Base-by-base conservation (phyloP, 92 coral and sea anemone species). In the Galaxea fascicularis region DNA sequence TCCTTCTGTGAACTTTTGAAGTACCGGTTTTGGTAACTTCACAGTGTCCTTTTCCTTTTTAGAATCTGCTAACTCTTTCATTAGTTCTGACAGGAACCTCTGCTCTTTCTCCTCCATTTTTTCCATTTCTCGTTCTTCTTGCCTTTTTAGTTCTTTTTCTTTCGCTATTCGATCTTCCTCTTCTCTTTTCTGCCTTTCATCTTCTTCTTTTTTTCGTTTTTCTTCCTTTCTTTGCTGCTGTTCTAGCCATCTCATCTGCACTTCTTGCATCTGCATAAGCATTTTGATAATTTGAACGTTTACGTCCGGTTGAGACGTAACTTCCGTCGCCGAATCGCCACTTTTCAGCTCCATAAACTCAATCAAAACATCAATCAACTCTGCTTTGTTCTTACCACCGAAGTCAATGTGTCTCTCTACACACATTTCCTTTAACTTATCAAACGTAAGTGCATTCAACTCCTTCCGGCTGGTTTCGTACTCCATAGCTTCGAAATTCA, bases 331-430 rank as follows among this genome's bases (percentile, higher is more conserved):
- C 17, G 71, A 8, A 65, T 65, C 71, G 17, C 71, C 71, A 24
- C 15, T 65, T 65, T 65, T 65, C 71, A 65, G 30, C 71, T 25
- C 71, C 71, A 24, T 65, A 65, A 65, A 65, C 71, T 65, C 71
- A 65, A 30, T 65, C 71, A 22, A 65, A 65, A 65, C 31, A 65
- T 65, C 71, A 65, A 65, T 65, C 71, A 65, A 65, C 71, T 65
- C 71, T 65, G 71, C 71, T 65, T 65, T 65, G 71, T 65, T 65
- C 17, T 65, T 65, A 65, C 35, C 71, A 65, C 71, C 71, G 71
- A 65, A 26, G 71, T 65, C 39, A 25, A 65, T 65, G 35, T 65
- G 35, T 65, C 71, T 65, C 71, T 65, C 71, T 24, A 65, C 71
- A 8, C 71, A 65, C 35, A 65, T 65, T 65, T 65, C 71, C 71